Evolutionary conservation across 2,113 vertebrate species (phyloP), one percentile per base, ranked within the genome.

Genomic region (Dendrocopos noguchii): DNA sequence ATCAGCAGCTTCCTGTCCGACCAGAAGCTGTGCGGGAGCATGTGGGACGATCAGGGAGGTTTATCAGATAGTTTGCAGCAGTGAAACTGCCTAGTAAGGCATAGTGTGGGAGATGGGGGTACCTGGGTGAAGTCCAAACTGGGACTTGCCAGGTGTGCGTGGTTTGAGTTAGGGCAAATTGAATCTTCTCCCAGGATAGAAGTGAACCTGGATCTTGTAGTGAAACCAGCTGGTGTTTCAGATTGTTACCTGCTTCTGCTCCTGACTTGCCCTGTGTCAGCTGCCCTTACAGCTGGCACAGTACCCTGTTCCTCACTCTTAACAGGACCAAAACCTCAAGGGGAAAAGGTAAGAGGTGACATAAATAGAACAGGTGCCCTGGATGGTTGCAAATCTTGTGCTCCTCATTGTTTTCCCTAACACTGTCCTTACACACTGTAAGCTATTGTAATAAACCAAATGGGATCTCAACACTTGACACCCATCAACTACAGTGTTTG

Each of bases 11-110:
- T 79, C 80, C 44, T 94, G 84, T 85, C 0, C 3, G 82, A 88
- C 87, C 90, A 94, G 94, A 64, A 92, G 79, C 81, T 71, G 65
- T 2, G n/a, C 2, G 0, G 88, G 56, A 88, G 61, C 73, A 79
- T 46, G 93, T 94, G 87, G 95, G 93, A 96, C 94, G 93, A 94
- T 90, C 76, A 86, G 94, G 91, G 88, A 94, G 21, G 60, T 84
- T 96, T 94, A 94, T 95, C 95, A 95, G 95, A 85, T 92, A 92
- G 80, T 94, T 61, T 72, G 34, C 68, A 92, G 91, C 65, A 91
- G 79, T 0, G 50, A 94, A 94, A 94, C 91, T 94, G 87, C 94
- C 77, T 92, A 24, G 65, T 75, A 92, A 95, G 91, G 76, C 61
- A 39, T 24, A 85, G 44, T 91, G 94, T 96, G 93, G 94, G 93